Base-by-base conservation (phyloP, 1,140 invertebrate genomes). In the Macrobrachium rosenbergii region DNA sequence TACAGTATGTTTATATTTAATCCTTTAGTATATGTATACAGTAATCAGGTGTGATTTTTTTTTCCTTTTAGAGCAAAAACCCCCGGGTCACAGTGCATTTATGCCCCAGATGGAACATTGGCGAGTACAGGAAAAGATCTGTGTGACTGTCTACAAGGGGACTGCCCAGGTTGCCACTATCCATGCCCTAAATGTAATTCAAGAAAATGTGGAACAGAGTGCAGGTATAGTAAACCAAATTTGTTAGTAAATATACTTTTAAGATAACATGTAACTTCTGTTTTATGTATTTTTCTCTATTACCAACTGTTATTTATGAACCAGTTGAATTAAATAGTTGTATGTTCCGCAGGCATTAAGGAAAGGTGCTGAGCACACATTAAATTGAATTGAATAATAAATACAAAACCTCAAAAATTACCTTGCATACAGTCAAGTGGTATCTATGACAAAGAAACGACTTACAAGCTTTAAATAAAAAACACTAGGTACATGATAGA, bases 131-230 rank as follows among this genome's bases (percentile, higher is more conserved):
- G 94, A 10, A 91, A 93, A 75, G 95, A 97, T 92, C 88, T 96
- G 2, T 97, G 96, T 90, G 96, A 97, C 91, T 97, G 96, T 91
- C 91, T 96, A 28, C 93, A 94, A 81, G 91, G 92, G 69, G 92
- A 92, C 11, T 97, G 96, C 90, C 92, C 94, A 3, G 96, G 96
- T 1, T 97, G 96, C 92, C 96, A 96, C 91, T 96, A 95, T 91
- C 94, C 95, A 2, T 97, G 96, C 91, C 90, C 93, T 1, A 96
- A 95, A 92, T 97, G 96, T 90, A 89, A 85, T 14, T 94, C 94
- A 0, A 86, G 90, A 5, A 95, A 95, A 91, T 95, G 94, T 92
- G 94, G 93, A 17, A 92, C 93, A 76, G 94, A 95, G 79, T 95
- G 94, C 92, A 93, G 93, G 93, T 93, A 91, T 89, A n/a, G 16